phyloP scores from a whole-genome alignment of 2,797 vertebrate genomes.

The Mycteria americana region DNA sequence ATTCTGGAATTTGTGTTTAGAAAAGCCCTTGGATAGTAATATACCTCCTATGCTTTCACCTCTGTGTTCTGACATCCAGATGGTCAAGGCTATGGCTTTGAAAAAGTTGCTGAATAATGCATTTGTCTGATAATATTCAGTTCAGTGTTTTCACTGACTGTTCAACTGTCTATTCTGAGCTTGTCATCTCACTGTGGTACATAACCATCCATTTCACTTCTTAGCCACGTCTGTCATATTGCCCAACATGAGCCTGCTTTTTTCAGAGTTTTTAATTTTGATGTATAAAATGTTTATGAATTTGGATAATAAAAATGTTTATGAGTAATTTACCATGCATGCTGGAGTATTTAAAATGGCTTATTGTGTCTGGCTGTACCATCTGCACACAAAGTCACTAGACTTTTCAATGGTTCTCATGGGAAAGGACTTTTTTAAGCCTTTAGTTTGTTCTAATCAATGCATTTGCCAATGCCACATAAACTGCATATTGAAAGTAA shows the following conservation, averaged over 20 bases:
- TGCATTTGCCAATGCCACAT: not conserved
- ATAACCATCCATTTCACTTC: not conserved
- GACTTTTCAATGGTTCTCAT: not conserved
- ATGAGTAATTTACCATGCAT: conserved; percentile 17
- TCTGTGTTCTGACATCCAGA: not conserved
- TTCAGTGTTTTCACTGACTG: not conserved
- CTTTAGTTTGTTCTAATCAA: not conserved
- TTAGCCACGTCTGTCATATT: not conserved
- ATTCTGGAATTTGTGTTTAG: not conserved
- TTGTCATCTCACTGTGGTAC: not conserved
- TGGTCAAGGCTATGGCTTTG: not conserved
- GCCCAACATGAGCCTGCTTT: not conserved
- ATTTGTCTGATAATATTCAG: not conserved
- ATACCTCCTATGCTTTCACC: not conserved
- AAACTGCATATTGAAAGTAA: not conserved
- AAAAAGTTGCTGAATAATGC: conserved; percentile 53
- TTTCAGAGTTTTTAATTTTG: conserved; percentile 31
- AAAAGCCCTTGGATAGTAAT: not conserved
- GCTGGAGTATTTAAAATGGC: not conserved
- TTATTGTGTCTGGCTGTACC: conserved; percentile 31
- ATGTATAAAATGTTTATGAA: conserved; percentile 51
- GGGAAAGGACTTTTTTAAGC: not conserved
- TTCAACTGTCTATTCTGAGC: not conserved
- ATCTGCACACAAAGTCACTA: conserved; percentile 14
- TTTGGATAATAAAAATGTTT: conserved; percentile 34